Conservation (phyloP, 2,113 vertebrate genomes). For the Perca schrenkii region DNA sequence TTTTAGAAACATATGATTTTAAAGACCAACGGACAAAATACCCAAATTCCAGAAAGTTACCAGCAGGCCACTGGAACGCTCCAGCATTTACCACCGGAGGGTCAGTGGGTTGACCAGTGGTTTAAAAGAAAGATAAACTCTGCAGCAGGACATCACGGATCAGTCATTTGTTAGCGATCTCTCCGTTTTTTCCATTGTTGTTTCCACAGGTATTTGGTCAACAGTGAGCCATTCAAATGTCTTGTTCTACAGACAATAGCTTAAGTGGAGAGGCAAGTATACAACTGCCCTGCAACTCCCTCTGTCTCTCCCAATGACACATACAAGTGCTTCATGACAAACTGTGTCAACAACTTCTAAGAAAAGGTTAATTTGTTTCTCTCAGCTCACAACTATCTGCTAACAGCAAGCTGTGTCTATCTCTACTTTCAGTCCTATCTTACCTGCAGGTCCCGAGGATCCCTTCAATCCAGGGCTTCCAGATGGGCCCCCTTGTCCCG, state of each 20-base stretch:
- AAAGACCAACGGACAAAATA: constrained; percentile 51
- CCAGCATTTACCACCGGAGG: constrained; percentile 26
- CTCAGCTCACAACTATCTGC: constrained; percentile 21
- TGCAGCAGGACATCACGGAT: constrained; percentile 19
- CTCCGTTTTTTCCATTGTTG: constrained; percentile 25
- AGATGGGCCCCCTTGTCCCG: constrained; percentile 84
- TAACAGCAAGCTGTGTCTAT: neutral
- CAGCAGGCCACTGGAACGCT: constrained; percentile 40
- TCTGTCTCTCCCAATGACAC: constrained; percentile 20
- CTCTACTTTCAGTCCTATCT: constrained; percentile 27
- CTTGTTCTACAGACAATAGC: constrained; percentile 31
- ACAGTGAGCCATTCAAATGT: constrained; percentile 12
- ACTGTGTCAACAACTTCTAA: constrained; percentile 30
- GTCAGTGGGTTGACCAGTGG: constrained; percentile 28
- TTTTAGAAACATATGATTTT: constrained; percentile 56
- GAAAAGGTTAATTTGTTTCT: constrained; percentile 23
- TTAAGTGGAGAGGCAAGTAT: constrained; percentile 29
- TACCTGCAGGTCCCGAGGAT: constrained; percentile 88
- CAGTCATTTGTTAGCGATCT: constrained; percentile 28
- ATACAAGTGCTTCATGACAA: constrained; percentile 14
- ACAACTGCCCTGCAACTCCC: constrained; percentile 11
- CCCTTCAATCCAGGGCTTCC: constrained; percentile 88
- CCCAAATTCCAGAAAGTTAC: constrained; percentile 59
- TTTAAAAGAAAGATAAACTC: constrained; percentile 65
- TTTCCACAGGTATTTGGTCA: constrained; percentile 54